Base-by-base conservation (phyloP, 2,888 invertebrate genomes). In the Agonopterix alstromeriana region DNA sequence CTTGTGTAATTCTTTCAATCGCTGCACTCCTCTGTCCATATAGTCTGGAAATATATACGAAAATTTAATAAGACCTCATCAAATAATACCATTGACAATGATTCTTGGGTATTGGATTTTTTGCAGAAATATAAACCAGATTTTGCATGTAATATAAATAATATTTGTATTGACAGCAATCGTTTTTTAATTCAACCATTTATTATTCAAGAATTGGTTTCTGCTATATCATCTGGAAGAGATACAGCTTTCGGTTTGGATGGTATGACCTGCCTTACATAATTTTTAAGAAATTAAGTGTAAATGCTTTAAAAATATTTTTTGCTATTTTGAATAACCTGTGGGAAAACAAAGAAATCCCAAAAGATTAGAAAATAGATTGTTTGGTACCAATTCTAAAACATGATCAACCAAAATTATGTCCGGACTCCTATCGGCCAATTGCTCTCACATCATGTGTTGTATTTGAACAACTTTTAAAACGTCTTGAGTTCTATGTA, bases 371-470 rank as follows among this genome's bases (percentile, higher is more conserved):
- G 51, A 53, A 53, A 42, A 38, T 10, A 9, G 49, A 49, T 44
- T 53, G 49, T 43, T 36, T 54, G 11, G 42, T 54, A 17, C 53
- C 53, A 8, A 42, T 53, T 44, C 36, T 51, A 44, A 51, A 53
- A 46, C 48, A 49, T 10, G 43, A 51, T 9, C 49, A 51, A 46
- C 10, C 17, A 38, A 17, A 36, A 11, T 45, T 10, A 17, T n/a
- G 45, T 11, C 10, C 12, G n/a, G 43, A 49, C 11, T 55, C 51
- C 7, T 54, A 52, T 48, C 47, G 52, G 12, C 52, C 54, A 8
- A 54, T 53, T 12, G 49, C 54, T 14, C 44, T 52, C 5, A 53
- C 49, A 27, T 53, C 54, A 10, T 55, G 54, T 48, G 44, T 50
- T 3, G 50, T 49, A 8, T 55, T 55, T 48, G 51, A 55, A 45